phyloP scores from a whole-genome alignment of 53 echinoderm and acorn worm species.

The Pentamera pediparva region DNA sequence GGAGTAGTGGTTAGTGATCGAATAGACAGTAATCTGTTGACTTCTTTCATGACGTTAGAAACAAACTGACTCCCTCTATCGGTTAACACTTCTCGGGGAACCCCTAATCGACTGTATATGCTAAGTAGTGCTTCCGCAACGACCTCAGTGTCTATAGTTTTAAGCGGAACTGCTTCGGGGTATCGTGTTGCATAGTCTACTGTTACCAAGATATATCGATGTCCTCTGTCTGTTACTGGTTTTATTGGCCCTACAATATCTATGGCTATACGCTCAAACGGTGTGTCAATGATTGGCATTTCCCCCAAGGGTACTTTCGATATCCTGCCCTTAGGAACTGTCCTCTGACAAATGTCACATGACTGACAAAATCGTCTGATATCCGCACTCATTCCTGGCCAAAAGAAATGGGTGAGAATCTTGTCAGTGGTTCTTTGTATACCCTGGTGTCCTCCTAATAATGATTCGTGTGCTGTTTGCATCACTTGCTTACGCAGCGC shows the following conservation, averaged over 20 bases:
- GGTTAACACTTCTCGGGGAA: not conserved
- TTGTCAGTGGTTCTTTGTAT: not conserved
- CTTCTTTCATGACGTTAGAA: conserved; percentile 37
- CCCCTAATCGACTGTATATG: conserved; percentile 16
- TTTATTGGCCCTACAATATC: conserved; percentile 30
- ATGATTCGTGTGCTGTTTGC: conserved; percentile 5
- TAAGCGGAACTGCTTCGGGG: conserved; percentile 19
- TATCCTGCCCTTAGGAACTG: conserved; percentile 16
- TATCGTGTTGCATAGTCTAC: conserved; percentile 39
- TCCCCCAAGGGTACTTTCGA: conserved; percentile 26
- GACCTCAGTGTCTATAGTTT: not conserved
- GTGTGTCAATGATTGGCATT: conserved; percentile 4
- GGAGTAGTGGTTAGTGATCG: conserved; percentile 33
- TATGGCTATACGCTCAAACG: conserved; percentile 18
- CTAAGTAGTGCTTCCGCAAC: conserved; percentile 26
- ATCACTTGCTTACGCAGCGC: conserved; percentile 5
- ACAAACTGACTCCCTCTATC: not conserved
- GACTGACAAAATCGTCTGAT: conserved; percentile 5
- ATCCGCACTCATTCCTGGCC: conserved; percentile 25
- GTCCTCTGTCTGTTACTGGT: conserved; percentile 2
- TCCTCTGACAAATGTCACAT: conserved; percentile 35
- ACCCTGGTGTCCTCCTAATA: conserved; percentile 19
- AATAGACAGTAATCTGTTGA: conserved; percentile 36
- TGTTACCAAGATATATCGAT: conserved; percentile 23
- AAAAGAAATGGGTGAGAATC: conserved; percentile 16